Conservation (phyloP, 2,797 vertebrate species). For the Trachurus trachurus region DNA sequence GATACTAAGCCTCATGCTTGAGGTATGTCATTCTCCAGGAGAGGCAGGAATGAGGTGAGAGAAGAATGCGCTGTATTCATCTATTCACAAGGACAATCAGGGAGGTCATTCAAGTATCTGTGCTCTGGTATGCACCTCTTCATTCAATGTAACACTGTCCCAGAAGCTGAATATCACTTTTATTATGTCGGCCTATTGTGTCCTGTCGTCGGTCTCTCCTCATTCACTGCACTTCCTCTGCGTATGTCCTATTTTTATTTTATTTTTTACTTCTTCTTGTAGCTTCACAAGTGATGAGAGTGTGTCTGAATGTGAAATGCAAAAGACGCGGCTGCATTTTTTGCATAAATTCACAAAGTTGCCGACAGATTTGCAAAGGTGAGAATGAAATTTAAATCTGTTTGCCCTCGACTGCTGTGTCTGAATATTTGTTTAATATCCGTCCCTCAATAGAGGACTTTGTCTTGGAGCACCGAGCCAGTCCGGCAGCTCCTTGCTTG, state of each 20-base stretch:
- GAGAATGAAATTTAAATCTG: conserved; percentile 10
- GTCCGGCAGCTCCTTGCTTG: conserved; percentile 48
- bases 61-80: conserved; percentile 48
- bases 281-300: not conserved
- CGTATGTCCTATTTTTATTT: not conserved
- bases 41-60: conserved; percentile 27
- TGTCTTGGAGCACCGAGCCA: conserved; percentile 60
- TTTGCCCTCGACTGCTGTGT: not conserved
- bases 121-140: conserved; percentile 43
- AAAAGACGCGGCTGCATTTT: not conserved
- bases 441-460: conserved; percentile 71
- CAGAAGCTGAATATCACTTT: not conserved
- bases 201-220: not conserved
- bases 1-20: conserved; percentile 9
- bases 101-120: conserved; percentile 44
- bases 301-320: not conserved
- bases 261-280: not conserved
- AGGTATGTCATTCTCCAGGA: conserved; percentile 22
- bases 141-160: conserved; percentile 18
- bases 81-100: conserved; percentile 47
- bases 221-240: not conserved
- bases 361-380: not conserved
- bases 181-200: not conserved
- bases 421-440: conserved; percentile 5
- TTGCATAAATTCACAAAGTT: not conserved